These are phyloP conservation scores for Sisor rabdophorus DNA, from an alignment of 2,113 vertebrate genomes.

Conservation along the genomic window DNA sequence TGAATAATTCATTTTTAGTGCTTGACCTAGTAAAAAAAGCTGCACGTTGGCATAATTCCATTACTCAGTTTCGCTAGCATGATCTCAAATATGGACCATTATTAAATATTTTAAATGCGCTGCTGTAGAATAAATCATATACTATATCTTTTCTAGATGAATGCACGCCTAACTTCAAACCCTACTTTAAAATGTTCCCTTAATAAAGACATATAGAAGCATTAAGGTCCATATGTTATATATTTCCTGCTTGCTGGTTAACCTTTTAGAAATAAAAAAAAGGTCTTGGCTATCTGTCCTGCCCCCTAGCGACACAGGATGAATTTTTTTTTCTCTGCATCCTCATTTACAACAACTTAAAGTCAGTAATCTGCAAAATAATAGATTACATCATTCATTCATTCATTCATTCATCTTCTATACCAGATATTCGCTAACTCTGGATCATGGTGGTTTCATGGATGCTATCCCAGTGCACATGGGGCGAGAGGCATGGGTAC, in stretches of 20 bases:
- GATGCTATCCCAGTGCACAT: too few relatives aligned
- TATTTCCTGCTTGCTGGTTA: neutral
- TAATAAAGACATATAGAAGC: too few relatives aligned
- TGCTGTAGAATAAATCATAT: neutral
- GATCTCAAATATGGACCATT: neutral
- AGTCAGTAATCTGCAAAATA: too few relatives aligned
- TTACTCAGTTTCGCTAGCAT: neutral
- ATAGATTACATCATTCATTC: too few relatives aligned
- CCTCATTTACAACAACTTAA: too few relatives aligned
- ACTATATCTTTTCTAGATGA: neutral
- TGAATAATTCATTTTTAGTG: conserved; percentile 37
- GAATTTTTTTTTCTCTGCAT: too few relatives aligned
- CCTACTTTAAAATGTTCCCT: neutral
- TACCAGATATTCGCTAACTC: too few relatives aligned
- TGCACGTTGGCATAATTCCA: conserved; percentile 22
- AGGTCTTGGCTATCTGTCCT: neutral
- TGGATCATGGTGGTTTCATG: too few relatives aligned
- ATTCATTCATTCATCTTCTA: too few relatives aligned
- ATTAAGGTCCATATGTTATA: too few relatives aligned
- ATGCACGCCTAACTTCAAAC: neutral
- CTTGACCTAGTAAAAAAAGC: conserved; percentile 6
- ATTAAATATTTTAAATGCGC: neutral
- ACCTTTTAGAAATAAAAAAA: neutral
- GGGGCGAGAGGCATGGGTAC: too few relatives aligned
- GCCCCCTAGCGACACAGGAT: neutral